A percentile compares a stretch with the other conserved stretches of the same genome.
Conservation (phyloP, 2,113 vertebrate genomes). For the Neolamprologus toae region DNA sequence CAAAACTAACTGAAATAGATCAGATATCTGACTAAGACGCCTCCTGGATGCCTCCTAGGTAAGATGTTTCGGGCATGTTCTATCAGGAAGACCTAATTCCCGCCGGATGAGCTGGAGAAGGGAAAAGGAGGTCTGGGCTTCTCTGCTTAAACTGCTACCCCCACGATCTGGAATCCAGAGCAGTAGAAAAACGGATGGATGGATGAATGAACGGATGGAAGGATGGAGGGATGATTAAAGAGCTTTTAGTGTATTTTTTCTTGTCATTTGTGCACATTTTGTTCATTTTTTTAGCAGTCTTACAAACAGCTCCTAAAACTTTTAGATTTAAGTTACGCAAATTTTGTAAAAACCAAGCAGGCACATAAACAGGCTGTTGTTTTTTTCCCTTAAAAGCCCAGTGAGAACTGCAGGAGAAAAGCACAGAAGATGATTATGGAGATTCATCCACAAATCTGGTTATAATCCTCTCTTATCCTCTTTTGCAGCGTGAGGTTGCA, state of each 20-base stretch:
- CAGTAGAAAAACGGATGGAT: neutral
- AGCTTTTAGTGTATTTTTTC: neutral
- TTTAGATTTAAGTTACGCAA: neutral
- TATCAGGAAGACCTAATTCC: neutral
- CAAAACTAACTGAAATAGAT: neutral
- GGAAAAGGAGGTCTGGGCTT: neutral
- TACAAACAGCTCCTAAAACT: neutral
- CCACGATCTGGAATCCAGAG: neutral
- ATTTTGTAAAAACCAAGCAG: neutral
- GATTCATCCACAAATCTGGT: slow-evolving; percentile 62
- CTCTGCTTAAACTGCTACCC: neutral
- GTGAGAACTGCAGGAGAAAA: slow-evolving; percentile 40
- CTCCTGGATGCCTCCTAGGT: neutral
- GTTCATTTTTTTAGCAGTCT: neutral
- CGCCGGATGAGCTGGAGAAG: neutral
- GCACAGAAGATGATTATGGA: slow-evolving; percentile 58
- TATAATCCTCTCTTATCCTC: slow-evolving; percentile 64
- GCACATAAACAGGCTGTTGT: neutral
- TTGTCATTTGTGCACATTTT: neutral
- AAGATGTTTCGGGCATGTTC: neutral
- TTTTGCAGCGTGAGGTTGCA: slow-evolving; percentile 43
- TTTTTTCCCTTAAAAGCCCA: neutral
- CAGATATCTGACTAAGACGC: neutral
- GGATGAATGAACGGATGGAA: neutral
- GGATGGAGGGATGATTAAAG: neutral